Conservation (phyloP, 2,888 invertebrate species). For the Aproaerema taeniolella region DNA sequence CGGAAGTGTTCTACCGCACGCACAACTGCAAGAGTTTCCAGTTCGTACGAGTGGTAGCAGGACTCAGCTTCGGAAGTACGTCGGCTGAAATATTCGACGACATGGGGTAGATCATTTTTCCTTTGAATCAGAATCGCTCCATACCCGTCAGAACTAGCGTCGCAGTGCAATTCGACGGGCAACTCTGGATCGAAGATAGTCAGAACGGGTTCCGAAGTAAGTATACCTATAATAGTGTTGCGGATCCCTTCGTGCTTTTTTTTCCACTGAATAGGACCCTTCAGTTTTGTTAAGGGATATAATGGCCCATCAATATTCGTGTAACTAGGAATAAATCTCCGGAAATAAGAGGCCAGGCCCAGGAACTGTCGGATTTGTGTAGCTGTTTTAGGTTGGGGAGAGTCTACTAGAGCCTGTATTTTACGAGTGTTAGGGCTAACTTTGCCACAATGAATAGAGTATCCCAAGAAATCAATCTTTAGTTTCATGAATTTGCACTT, state of each 20-base stretch:
- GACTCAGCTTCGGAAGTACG: slow-evolving; percentile 7
- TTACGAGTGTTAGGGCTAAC: slow-evolving; percentile 19
- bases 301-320: slow-evolving; percentile 20
- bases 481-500: slow-evolving; percentile 21
- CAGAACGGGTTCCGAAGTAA: slow-evolving; percentile 17
- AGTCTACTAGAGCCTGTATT: slow-evolving; percentile 17
- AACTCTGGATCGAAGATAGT: slow-evolving; percentile 19
- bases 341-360: slow-evolving; percentile 22
- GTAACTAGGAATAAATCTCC: slow-evolving; percentile 22
- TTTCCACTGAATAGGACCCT: slow-evolving; percentile 23
- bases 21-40: slow-evolving; percentile 17
- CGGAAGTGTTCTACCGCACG: slow-evolving; percentile 12
- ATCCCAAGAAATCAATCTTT: slow-evolving; percentile 18
- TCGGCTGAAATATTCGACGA: slow-evolving; percentile 11
- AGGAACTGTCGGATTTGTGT: slow-evolving; percentile 22
- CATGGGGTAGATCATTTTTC: slow-evolving; percentile 1
- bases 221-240: slow-evolving; percentile 11
- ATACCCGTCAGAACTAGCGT: slow-evolving; percentile 21
- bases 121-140: slow-evolving; percentile 18
- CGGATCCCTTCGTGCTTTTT: slow-evolving; percentile 17
- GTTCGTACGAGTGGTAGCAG: slow-evolving; percentile 15
- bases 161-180: slow-evolving; percentile 19
- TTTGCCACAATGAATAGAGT: slow-evolving; percentile 13
- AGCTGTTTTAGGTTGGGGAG: slow-evolving; percentile 19
- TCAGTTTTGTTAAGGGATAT: slow-evolving; percentile 25